Conservation (phyloP, 2,113 vertebrate genomes). For the Elgaria multicarinata region DNA sequence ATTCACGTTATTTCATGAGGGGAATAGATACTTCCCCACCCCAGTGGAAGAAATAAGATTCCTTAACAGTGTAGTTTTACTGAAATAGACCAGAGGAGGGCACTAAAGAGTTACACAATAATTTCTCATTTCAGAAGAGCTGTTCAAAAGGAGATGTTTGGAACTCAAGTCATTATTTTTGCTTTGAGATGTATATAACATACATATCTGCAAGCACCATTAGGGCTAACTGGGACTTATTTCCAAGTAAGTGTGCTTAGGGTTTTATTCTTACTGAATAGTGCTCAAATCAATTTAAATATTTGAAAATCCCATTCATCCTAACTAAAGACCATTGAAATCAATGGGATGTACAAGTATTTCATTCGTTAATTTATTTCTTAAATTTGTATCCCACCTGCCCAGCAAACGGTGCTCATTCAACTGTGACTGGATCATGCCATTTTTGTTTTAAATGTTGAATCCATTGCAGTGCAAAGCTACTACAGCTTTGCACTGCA, state of each 20-base stretch:
- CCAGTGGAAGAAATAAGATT: background rate
- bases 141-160: background rate
- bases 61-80: conserved; percentile 36
- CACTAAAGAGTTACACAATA: conserved; percentile 72
- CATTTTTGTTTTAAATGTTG: background rate
- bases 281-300: background rate
- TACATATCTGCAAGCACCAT: background rate
- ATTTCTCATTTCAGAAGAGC: conserved; percentile 15
- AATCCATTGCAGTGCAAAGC: too few relatives aligned
- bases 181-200: background rate
- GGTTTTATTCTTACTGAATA: background rate
- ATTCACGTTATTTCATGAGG: conserved; percentile 5
- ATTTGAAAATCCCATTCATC: background rate
- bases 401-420: background rate
- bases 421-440: background rate
- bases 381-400: background rate
- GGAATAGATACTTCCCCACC: conserved; percentile 4
- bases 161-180: conserved; percentile 25
- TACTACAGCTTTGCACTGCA: background rate
- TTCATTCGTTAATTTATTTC: background rate
- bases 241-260: background rate
- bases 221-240: background rate
- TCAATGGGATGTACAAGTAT: background rate
- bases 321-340: background rate
- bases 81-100: conserved; percentile 66